These are phyloP conservation scores for Zaprionus nigranus DNA, from an alignment of 1,140 invertebrate genomes.

Conservation along the genomic window DNA sequence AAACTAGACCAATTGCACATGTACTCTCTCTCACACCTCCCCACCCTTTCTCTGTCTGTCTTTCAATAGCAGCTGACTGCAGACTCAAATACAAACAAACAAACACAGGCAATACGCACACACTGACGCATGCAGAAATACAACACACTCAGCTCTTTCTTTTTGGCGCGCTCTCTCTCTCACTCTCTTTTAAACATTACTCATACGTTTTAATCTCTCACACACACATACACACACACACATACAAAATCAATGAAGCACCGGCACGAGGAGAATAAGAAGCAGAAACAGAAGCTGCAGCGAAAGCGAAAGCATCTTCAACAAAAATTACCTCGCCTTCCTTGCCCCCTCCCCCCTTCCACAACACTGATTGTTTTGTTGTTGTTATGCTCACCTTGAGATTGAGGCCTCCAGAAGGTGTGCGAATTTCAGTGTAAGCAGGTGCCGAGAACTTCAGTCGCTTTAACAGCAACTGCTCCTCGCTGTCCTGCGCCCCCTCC, in stretches of 20 bases:
- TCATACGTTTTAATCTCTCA: conserved; percentile 19
- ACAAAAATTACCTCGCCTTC: conserved; percentile 35
- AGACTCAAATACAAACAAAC: background rate
- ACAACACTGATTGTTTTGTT: background rate
- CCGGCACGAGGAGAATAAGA: conserved; percentile 39
- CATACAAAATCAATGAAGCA: conserved; percentile 49
- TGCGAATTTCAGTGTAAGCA: conserved; percentile 74
- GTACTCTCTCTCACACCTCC: conserved; percentile 2
- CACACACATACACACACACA: conserved; percentile 9
- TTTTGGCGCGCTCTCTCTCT: background rate
- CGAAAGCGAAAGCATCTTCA: conserved; percentile 14
- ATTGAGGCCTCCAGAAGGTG: conserved; percentile 51
- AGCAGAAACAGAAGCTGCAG: conserved; percentile 26
- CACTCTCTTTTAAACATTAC: conserved; percentile 11
- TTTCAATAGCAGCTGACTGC: conserved; percentile 33
- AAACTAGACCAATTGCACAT: conserved; percentile 25
- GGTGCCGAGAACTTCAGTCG: conserved; percentile 69
- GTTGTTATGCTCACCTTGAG: conserved; percentile 60
- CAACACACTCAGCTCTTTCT: background rate
- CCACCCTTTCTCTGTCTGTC: background rate
- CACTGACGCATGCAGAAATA: background rate
- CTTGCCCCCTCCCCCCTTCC: background rate
- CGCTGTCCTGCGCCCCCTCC: conserved; percentile 7
- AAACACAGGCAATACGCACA: background rate
- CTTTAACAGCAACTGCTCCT: conserved; percentile 41